A percentile compares a stretch with the other conserved stretches of the same genome.
Evolutionary conservation across 2,888 invertebrate genomes (phyloP).

Genomic region (Poecilobothrus nobilitatus): DNA sequence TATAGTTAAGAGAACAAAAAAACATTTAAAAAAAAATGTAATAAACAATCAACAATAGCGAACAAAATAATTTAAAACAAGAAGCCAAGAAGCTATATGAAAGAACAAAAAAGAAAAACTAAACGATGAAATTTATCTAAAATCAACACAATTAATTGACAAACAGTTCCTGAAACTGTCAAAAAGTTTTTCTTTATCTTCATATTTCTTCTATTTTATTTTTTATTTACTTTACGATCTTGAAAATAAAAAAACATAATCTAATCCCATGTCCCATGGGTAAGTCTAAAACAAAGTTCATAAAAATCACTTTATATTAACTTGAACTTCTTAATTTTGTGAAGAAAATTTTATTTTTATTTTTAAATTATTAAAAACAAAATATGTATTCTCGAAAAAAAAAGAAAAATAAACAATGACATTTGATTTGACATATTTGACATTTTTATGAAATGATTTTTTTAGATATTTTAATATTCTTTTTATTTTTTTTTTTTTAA

Average conservation of each 20-base stretch:
- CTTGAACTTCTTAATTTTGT: not conserved
- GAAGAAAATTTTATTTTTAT: not conserved
- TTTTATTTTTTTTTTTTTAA: not conserved
- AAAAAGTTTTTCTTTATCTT: not conserved
- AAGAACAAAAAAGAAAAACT: too few species aligned
- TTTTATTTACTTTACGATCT: not conserved
- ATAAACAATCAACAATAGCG: not conserved
- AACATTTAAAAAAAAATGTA: not conserved
- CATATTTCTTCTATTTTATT: not conserved
- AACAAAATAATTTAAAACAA: not conserved
- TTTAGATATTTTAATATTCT: too few species aligned
- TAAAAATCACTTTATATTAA: not conserved
- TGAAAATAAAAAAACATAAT: too few species aligned
- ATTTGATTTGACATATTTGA: not conserved
- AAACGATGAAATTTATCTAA: not conserved
- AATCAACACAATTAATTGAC: not conserved
- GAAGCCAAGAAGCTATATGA: too few species aligned
- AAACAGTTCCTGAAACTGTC: slow-evolving; percentile 3
- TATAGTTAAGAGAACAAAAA: not conserved
- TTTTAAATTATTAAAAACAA: not conserved
- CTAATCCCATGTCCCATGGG: not conserved
- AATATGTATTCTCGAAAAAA: not conserved
- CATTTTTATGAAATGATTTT: not conserved
- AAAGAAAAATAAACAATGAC: not conserved
- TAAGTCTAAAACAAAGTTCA: not conserved